Evolutionary conservation across 23 tunicate species (phyloP).

Genomic region (Diplosoma virens): DNA sequence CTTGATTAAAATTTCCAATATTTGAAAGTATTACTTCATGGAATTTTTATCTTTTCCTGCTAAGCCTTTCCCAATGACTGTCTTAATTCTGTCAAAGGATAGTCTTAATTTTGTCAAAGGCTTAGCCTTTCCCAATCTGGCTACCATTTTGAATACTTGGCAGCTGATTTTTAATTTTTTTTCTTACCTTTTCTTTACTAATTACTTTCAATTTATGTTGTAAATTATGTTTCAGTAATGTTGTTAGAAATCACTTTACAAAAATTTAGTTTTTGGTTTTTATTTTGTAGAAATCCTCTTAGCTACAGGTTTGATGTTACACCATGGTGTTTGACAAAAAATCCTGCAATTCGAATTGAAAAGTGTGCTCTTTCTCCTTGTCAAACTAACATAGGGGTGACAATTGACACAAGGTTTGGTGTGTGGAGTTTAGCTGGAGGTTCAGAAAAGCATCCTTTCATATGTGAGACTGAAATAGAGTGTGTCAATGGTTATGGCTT

Average conservation of each 20-base stretch:
- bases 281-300: conserved; percentile 43
- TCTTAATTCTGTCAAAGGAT: no score
- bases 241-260: background rate
- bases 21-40: no score
- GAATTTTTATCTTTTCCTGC: no score
- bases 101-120: no score
- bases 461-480: conserved; percentile 57
- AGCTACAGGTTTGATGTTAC: conserved; percentile 32
- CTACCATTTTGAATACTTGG: background rate
- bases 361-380: conserved; percentile 50
- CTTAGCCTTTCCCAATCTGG: no score
- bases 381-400: conserved; percentile 27
- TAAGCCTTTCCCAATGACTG: no score
- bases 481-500: conserved; percentile 51
- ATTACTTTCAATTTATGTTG: background rate
- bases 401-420: conserved; percentile 16
- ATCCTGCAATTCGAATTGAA: conserved; percentile 32
- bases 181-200: background rate
- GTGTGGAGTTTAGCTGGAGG: conserved; percentile 59
- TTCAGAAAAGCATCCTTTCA: conserved; percentile 12
- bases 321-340: conserved; percentile 66
- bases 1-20: no score
- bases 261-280: background rate
- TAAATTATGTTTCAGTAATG: background rate
- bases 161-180: background rate